Base-by-base conservation (phyloP, 2,888 invertebrate genomes). In the Piscicola geometra region DNA sequence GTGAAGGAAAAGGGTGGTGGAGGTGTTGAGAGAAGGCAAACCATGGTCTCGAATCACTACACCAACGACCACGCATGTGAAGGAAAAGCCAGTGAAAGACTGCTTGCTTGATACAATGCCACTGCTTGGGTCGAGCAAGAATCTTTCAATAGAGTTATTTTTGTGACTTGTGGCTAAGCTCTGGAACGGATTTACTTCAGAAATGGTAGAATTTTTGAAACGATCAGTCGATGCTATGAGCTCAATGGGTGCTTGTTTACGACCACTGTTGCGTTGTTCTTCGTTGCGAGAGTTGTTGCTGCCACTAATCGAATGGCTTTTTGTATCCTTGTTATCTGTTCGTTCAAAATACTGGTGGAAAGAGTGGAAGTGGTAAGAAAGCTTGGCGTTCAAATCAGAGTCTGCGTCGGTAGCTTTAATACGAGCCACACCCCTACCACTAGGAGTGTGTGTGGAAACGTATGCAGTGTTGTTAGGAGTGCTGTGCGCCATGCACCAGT, bases 1-100 rank as follows among this genome's bases (percentile, higher is more conserved):
- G 66, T 77, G 68, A 18, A 79, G 71, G 50, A 67, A 64, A 21
- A 77, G 76, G 12, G 18, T 18, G 5, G 73, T 33, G 1, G 66
- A 18, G 3, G 77, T 35, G 30, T 71, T 64, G 3, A 36, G 56
- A 1, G 60, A 41, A 28, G 76, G 76, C 21, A 32, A 21, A 18
- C 77, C 77, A 41, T 25, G 30, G 50, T 77, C 77, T 12, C 47
- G 2, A 32, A 72, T 72, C 0, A 25, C 52, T 3, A 77, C 33
- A 5, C 33, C 28, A 30, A 56, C 47, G 9, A 32, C 30, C 12
- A 72, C 32, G 35, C 72, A 72, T 12, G 56, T 1, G 35, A 32
- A 72, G 28, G 66, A 21, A 5, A 66, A 0, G 66, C 30, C 1
- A 18, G 12, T 67, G 1, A 47, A 28, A 1, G 28, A n/a, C n/a